Percentiles rank a stretch among this genome's conserved stretches.
Conservation (phyloP, 2,888 invertebrate species). For the Drosophila hamatofila region DNA sequence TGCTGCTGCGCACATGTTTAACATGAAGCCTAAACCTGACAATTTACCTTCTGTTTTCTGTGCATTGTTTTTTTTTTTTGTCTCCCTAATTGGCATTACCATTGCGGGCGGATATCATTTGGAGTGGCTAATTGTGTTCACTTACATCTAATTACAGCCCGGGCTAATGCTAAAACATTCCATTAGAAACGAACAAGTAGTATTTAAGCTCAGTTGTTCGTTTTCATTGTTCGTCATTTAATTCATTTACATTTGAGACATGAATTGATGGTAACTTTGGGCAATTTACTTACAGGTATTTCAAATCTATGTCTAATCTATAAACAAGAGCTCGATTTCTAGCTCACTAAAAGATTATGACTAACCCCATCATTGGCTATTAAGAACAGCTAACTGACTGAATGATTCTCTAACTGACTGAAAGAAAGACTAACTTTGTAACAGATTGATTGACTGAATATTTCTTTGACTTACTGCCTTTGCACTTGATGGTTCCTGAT, state of each 20-base stretch:
- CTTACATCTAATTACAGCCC: slow-evolving; percentile 40
- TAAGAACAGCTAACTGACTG: neutral
- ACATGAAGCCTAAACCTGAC: slow-evolving; percentile 7
- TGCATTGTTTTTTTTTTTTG: slow-evolving; percentile 6
- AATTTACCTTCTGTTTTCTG: slow-evolving; percentile 7
- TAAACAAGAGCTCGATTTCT: neutral
- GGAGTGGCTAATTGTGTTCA: slow-evolving; percentile 31
- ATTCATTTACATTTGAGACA: neutral
- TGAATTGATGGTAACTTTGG: neutral
- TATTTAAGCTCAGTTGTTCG: slow-evolving; percentile 10
- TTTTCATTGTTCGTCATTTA: neutral
- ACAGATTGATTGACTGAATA: neutral
- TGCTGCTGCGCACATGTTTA: slow-evolving; percentile 47
- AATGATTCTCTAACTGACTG: neutral
- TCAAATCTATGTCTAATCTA: too few relatives aligned
- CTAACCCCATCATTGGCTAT: neutral
- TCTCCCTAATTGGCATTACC: slow-evolving; percentile 41
- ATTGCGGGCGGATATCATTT: slow-evolving; percentile 21
- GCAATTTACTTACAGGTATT: neutral
- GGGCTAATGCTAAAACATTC: slow-evolving; percentile 27
- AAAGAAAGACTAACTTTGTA: too few relatives aligned
- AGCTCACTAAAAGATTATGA: neutral
- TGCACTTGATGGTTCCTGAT: too few relatives aligned
- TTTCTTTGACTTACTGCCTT: too few relatives aligned
- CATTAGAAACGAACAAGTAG: slow-evolving; percentile 21